Evolutionary conservation across 2,888 invertebrate genomes (phyloP), one percentile per base, ranked within the genome.

Genomic region (Drosophila colorata): DNA sequence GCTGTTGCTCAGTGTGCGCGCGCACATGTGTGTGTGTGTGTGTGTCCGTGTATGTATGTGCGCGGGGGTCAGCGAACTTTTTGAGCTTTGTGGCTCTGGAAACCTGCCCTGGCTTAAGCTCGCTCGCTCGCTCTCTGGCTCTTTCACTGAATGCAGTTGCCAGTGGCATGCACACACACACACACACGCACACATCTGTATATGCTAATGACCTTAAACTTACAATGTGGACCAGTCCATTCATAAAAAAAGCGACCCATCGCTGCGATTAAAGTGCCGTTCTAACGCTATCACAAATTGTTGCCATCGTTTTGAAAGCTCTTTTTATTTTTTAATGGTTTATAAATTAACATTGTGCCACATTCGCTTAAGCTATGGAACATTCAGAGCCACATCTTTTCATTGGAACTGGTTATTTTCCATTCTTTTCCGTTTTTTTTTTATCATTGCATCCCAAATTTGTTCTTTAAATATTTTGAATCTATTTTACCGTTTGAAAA

Each of bases 191-290:
- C 25, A 44, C 41, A 55, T 14, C 4, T 33, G 3, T 31, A 40
- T 46, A 73, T 73, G 77, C 60, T 67, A 76, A 76, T 76, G 76
- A 64, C 63, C 75, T 76, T 73, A 73, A 77, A 69, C 65, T 63
- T 69, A 49, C 46, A 73, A 69, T 69, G 46, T 76, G 73, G 59
- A 72, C 61, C 71, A 71, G 40, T 60, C 57, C 63, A 66, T 61
- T 56, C 47, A 74, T 63, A 60, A 71, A 74, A 74, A 55, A 55
- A 55, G 46, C 58, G 71, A 68, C 46, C 55, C 63, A 72, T 58
- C 75, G 44, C 52, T 58, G 71, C 58, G 80, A 78, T 82, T 83
- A 83, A 83, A 78, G 68, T 78, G 61, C 82, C 80, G 82, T 82
- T 75, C 69, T 78, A 83, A 69, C 78, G 71, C 35, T 73, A 71